Evolutionary conservation across 2,888 invertebrate genomes (phyloP), one percentile per base, ranked within the genome.

Genomic region (Noctua comes): DNA sequence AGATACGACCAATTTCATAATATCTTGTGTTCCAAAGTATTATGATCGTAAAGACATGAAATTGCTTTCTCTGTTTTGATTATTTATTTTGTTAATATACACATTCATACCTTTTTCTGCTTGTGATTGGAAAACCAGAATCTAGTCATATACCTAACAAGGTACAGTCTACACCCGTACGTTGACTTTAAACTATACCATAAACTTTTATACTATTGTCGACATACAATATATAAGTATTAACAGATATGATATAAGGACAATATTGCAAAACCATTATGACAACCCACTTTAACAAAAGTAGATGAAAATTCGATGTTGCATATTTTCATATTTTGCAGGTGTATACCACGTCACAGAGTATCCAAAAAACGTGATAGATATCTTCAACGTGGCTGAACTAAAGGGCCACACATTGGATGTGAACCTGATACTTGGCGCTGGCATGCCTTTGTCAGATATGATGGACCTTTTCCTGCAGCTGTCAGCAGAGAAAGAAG

Each of bases 391-490:
- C 66, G 94, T 96, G 0, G 80, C 86, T 36, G 96, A 96, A 86
- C 72, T 96, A 11, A 96, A 94, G 81, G 91, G 91, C 0, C 80
- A 91, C 57, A 79, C 75, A 1, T 64, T 95, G 24, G 96, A 96
- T 80, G 93, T 95, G 2, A 96, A 96, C 86, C 85, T 96, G 11
- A 90, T 94, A 62, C 68, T 96, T 0, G 96, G 96, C 18, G 95
- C 94, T 48, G 96, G 95, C 6, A 93, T 94, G 90, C 89, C 95
- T 2, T 82, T 96, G 7, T 87, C 93, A 1, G 95, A 96, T 78
- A 93, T 96, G 91, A 93, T 96, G 93, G 88, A 94, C 88, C 91
- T 97, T 31, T 97, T 97, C 74, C 36, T 94, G 91, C 79, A 88
- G 93, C 0, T 93, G 88, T 65, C 93, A 89, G 66, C 88, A 82